Evolutionary conservation across 1,140 invertebrate genomes (phyloP).

Genomic region (Drosophila bifasciata): DNA sequence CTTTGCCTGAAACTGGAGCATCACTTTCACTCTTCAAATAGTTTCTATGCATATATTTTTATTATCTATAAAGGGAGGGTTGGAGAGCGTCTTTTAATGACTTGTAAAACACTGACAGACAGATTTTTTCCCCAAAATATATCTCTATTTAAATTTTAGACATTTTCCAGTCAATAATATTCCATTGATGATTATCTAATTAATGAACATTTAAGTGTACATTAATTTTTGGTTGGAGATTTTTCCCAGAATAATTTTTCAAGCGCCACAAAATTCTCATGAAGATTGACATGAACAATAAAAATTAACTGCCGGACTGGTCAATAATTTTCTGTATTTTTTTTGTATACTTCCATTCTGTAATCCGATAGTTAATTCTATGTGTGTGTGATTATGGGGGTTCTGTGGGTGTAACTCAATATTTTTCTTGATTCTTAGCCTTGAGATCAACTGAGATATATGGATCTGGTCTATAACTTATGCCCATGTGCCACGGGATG

Average conservation of each 20-base stretch:
- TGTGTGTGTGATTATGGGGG: neutral
- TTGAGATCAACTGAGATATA: slow-evolving; percentile 42
- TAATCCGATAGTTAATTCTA: slow-evolving; percentile 52
- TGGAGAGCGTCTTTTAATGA: slow-evolving; percentile 21
- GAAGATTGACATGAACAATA: slow-evolving; percentile 67
- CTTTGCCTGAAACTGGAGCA: slow-evolving; percentile 36
- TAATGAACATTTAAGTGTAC: slow-evolving; percentile 62
- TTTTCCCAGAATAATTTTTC: slow-evolving; percentile 42
- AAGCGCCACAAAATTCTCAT: slow-evolving; percentile 43
- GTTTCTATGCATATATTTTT: slow-evolving; percentile 36
- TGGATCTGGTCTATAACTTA: slow-evolving; percentile 49
- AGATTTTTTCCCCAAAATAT: slow-evolving; percentile 33
- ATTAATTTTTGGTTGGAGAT: slow-evolving; percentile 20
- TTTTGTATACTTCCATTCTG: no score
- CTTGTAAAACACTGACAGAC: slow-evolving; percentile 49
- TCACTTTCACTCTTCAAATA: slow-evolving; percentile 60
- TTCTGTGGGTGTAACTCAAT: slow-evolving; percentile 49
- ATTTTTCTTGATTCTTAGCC: slow-evolving; percentile 22
- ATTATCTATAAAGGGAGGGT: slow-evolving; percentile 49
- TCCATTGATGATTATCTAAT: slow-evolving; percentile 61
- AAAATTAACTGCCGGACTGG: slow-evolving; percentile 51
- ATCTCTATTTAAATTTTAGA: slow-evolving; percentile 53
- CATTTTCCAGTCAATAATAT: slow-evolving; percentile 39
- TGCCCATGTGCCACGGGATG: slow-evolving; percentile 31
- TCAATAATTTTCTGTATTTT: slow-evolving; percentile 43